These are phyloP conservation scores for Hydropsyche tenuis DNA, from an alignment of 1,140 invertebrate species.

Conservation along the genomic window DNA sequence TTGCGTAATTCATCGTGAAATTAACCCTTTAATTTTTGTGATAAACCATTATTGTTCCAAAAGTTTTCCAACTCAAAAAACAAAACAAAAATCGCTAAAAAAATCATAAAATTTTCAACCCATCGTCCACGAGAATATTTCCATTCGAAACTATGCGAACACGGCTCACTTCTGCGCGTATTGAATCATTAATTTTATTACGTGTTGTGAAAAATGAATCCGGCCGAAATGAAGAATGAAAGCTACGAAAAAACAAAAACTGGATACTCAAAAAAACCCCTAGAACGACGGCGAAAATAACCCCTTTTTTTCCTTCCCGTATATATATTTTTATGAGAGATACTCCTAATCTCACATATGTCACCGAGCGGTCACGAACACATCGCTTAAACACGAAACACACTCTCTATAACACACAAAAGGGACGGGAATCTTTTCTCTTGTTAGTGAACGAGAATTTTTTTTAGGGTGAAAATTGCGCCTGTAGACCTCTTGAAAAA, in stretches of 20 bases:
- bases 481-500: too few species aligned
- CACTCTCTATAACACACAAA: not conserved
- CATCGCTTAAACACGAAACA: conserved; percentile 19
- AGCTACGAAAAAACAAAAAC: not conserved
- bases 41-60: too few species aligned
- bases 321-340: not conserved
- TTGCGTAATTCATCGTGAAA: too few species aligned
- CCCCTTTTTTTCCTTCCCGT: not conserved
- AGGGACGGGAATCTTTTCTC: not conserved
- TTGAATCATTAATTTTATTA: conserved; percentile 26
- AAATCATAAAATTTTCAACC: too few species aligned
- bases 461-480: not conserved
- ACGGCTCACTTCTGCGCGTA: not conserved
- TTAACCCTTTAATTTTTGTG: too few species aligned
- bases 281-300: not conserved
- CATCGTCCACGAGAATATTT: too few species aligned
- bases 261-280: not conserved
- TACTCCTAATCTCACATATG: conserved; percentile 16
- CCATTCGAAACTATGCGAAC: too few species aligned
- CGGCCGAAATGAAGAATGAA: conserved; percentile 12
- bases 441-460: not conserved
- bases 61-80: too few species aligned
- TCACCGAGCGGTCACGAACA: conserved; percentile 13
- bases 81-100: too few species aligned
- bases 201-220: conserved; percentile 24